Percentiles rank a stretch among this genome's conserved stretches.
phyloP scores from a whole-genome alignment of 2,888 invertebrate species.

The Idaea biselata region DNA sequence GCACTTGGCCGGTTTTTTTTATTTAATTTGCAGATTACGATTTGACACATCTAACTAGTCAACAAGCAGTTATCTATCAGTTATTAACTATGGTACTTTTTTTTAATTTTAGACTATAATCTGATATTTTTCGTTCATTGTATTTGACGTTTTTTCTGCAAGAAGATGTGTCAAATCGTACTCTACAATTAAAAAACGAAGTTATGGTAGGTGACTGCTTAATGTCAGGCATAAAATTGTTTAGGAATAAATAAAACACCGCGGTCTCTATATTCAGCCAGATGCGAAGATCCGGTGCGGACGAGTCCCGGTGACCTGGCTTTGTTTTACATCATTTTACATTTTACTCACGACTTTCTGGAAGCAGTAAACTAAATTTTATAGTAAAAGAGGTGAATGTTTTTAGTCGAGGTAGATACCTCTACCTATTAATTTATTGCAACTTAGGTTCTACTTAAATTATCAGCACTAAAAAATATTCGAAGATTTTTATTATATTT shows the following conservation, averaged over 20 bases:
- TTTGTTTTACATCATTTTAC: conserved; percentile 30
- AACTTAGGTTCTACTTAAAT: neutral
- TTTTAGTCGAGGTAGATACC: neutral
- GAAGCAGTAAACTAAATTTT: conserved; percentile 35
- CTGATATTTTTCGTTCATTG: too few relatives aligned
- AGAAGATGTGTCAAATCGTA: too few relatives aligned
- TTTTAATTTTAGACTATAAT: too few relatives aligned
- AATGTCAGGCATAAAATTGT: conserved; percentile 20
- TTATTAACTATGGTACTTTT: too few relatives aligned
- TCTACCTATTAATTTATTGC: too few relatives aligned
- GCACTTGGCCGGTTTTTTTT: too few relatives aligned
- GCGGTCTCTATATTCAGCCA: conserved; percentile 24
- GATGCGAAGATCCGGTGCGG: conserved; percentile 30
- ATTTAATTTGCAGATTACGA: too few relatives aligned
- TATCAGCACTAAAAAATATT: neutral
- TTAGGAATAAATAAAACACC: conserved; percentile 27
- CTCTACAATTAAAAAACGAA: too few relatives aligned
- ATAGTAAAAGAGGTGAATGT: conserved; percentile 21
- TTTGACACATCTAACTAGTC: too few relatives aligned
- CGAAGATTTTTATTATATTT: too few relatives aligned
- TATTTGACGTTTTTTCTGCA: too few relatives aligned
- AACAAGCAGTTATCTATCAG: too few relatives aligned
- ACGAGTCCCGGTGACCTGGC: conserved; percentile 43
- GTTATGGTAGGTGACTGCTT: neutral
- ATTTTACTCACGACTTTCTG: conserved; percentile 30